Percentiles rank a stretch among this genome's conserved stretches.
Conservation (phyloP, 2,888 invertebrate species). For the Rhimphoctona megacephalus region DNA sequence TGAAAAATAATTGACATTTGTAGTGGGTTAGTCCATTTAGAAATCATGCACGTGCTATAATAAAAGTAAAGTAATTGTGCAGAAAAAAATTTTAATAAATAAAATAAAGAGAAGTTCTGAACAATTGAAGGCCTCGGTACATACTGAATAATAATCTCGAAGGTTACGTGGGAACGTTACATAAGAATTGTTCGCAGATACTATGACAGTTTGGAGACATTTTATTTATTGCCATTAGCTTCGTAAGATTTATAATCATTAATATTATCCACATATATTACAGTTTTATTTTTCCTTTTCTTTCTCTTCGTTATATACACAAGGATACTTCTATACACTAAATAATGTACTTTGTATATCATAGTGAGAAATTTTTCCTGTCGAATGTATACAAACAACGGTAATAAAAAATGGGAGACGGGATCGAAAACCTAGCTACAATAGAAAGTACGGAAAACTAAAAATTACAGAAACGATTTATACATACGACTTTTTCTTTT, state of each 20-base stretch:
- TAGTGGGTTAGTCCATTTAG: slow-evolving; percentile 45
- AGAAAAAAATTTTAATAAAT: slow-evolving; percentile 28
- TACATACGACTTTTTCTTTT: slow-evolving; percentile 49
- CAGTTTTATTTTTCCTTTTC: slow-evolving; percentile 73
- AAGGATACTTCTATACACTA: slow-evolving; percentile 81
- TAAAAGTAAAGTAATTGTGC: slow-evolving; percentile 26
- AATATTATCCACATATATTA: slow-evolving; percentile 84
- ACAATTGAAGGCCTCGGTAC: slow-evolving; percentile 51
- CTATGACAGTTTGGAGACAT: slow-evolving; percentile 78
- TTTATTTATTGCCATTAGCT: slow-evolving; percentile 82
- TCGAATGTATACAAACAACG: slow-evolving; percentile 75
- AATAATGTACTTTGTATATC: slow-evolving; percentile 75
- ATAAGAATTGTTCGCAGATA: slow-evolving; percentile 57
- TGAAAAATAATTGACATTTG: not conserved
- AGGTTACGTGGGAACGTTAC: slow-evolving; percentile 54
- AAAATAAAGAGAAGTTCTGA: slow-evolving; percentile 20
- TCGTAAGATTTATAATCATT: slow-evolving; percentile 80
- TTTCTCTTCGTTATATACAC: slow-evolving; percentile 76
- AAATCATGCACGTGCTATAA: slow-evolving; percentile 68
- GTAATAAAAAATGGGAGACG: slow-evolving; percentile 72
- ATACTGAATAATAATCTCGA: slow-evolving; percentile 59
- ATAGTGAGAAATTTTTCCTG: slow-evolving; percentile 67
- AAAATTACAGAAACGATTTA: slow-evolving; percentile 74
- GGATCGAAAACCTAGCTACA: slow-evolving; percentile 73
- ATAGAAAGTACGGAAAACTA: slow-evolving; percentile 70